Evolutionary conservation across 2,797 vertebrate genomes (phyloP).

Genomic region (Molossus alvarezi): DNA sequence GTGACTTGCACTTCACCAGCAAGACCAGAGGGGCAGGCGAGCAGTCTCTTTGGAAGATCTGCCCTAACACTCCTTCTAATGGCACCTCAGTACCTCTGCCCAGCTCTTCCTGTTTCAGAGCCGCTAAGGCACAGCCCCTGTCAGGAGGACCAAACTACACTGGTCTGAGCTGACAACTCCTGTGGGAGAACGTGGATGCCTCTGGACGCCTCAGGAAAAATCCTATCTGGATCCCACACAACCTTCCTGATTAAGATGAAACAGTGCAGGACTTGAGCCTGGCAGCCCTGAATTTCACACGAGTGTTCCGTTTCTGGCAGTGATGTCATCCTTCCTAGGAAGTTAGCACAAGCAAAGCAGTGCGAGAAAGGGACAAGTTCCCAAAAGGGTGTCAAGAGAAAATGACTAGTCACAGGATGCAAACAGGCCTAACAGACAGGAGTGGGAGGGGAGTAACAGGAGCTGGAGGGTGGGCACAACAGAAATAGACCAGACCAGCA

Average conservation of each 20-base stretch:
- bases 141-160: background rate
- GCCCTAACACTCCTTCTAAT: too few species aligned
- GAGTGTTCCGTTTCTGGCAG: background rate
- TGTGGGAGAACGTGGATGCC: background rate
- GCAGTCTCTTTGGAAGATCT: background rate
- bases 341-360: background rate
- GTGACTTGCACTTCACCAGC: background rate
- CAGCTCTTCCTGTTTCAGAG: background rate
- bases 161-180: background rate
- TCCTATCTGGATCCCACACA: background rate
- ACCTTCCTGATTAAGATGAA: background rate
- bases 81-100: background rate
- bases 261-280: background rate
- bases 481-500: background rate
- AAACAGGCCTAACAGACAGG: background rate
- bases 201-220: background rate
- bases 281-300: background rate
- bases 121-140: background rate
- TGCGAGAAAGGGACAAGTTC: background rate
- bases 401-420: background rate
- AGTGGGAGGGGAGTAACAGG: background rate
- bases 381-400: background rate
- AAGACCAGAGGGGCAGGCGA: background rate
- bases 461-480: background rate
- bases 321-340: background rate